Evolutionary conservation across 2,888 invertebrate species (phyloP).

Genomic region (Opisthograptis luteolata): DNA sequence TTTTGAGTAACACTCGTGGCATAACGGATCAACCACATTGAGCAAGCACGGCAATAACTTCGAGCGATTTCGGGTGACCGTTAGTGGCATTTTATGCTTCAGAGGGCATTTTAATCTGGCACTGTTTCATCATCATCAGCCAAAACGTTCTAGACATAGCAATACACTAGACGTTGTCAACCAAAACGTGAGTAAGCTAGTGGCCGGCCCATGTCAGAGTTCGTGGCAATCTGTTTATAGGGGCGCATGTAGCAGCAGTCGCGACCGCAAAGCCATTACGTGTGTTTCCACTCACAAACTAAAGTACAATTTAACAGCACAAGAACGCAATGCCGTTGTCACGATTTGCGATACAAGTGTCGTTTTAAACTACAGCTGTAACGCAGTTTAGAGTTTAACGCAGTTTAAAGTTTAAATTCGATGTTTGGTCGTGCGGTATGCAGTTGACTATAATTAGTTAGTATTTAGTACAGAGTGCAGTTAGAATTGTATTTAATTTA

Average conservation of each 20-base stretch:
- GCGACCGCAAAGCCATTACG: conserved; percentile 1
- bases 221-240: too few species aligned
- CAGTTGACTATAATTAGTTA: conserved; percentile 20
- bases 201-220: too few species aligned
- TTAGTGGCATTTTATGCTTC: too few species aligned
- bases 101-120: too few species aligned
- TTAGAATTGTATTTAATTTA: background rate
- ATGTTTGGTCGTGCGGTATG: conserved; percentile 37
- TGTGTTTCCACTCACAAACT: conserved; percentile 24
- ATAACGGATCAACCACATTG: too few species aligned
- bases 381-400: conserved; percentile 43
- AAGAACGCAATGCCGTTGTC: conserved; percentile 36
- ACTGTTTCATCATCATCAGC: too few species aligned
- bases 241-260: background rate
- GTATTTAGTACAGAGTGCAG: background rate
- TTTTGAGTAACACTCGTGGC: too few species aligned
- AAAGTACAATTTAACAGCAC: conserved; percentile 25
- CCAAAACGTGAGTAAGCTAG: too few species aligned
- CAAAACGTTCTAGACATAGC: too few species aligned
- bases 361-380: conserved; percentile 46
- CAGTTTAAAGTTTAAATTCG: conserved; percentile 33
- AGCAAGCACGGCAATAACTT: too few species aligned
- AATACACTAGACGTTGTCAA: too few species aligned
- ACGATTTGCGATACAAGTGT: conserved; percentile 49
- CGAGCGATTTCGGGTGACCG: too few species aligned